These are phyloP conservation scores for Leptinotarsa lineolata DNA, from an alignment of 1,140 invertebrate species.

Conservation along the genomic window DNA sequence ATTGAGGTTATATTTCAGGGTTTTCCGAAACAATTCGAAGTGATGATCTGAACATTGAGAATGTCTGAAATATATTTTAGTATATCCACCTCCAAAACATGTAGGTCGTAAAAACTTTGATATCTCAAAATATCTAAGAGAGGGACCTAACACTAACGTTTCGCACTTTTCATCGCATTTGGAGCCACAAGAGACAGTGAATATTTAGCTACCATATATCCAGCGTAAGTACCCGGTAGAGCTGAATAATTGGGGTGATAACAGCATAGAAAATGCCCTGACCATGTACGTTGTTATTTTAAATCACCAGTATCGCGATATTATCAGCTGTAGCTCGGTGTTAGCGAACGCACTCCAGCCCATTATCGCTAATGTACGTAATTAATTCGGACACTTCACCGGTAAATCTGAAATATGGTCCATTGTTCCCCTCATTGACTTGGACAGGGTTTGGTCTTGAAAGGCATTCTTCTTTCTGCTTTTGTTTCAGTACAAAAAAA, in stretches of 20 bases:
- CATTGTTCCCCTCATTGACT: constrained; percentile 22
- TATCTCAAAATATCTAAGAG: too few relatives aligned
- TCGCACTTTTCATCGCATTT: too few relatives aligned
- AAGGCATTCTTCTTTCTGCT: neutral
- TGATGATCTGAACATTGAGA: too few relatives aligned
- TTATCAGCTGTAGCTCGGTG: constrained; percentile 28
- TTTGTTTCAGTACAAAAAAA: too few relatives aligned
- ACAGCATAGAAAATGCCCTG: constrained; percentile 32
- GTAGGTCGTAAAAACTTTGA: too few relatives aligned
- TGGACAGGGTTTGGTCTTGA: neutral
- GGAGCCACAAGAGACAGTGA: too few relatives aligned
- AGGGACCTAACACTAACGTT: too few relatives aligned
- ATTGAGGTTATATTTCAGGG: too few relatives aligned
- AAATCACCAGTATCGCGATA: constrained; percentile 34
- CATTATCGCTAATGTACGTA: constrained; percentile 38
- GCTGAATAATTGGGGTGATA: constrained; percentile 16
- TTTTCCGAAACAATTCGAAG: too few relatives aligned
- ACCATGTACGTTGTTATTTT: constrained; percentile 40
- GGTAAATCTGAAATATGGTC: constrained; percentile 39
- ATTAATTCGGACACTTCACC: constrained; percentile 38
- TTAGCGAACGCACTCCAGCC: constrained; percentile 35
- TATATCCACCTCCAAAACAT: too few relatives aligned
- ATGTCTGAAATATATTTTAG: too few relatives aligned
- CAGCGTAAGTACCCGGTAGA: neutral
- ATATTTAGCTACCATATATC: neutral